Conservation (phyloP, 2,797 vertebrate species). For the Borostomias antarcticus region DNA sequence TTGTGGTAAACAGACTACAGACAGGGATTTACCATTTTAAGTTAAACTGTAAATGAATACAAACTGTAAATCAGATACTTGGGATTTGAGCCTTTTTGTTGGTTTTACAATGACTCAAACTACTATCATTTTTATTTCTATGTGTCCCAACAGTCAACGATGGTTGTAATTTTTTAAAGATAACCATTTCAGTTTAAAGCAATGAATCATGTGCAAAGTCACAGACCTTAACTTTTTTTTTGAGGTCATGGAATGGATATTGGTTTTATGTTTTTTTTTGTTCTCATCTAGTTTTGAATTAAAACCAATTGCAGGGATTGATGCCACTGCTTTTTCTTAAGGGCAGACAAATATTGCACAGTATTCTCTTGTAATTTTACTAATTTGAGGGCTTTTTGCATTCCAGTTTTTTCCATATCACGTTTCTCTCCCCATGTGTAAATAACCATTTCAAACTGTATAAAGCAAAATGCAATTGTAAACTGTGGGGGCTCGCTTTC, state of each 20-base stretch:
- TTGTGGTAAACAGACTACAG: conserved; percentile 63
- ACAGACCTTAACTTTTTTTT: conserved; percentile 54
- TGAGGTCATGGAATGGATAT: conserved; percentile 58
- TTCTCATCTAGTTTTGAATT: conserved; percentile 75
- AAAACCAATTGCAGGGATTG: conserved; percentile 86
- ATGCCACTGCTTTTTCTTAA: conserved; percentile 85
- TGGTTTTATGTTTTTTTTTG: conserved; percentile 57
- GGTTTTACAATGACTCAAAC: conserved; percentile 55
- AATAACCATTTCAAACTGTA: conserved; percentile 77
- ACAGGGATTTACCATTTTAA: conserved; percentile 72
- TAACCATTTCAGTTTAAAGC: conserved; percentile 29
- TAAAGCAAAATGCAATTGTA: conserved; percentile 78
- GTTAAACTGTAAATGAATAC: conserved; percentile 76
- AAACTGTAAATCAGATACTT: conserved; percentile 72
- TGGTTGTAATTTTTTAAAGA: conserved; percentile 30
- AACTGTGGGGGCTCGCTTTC: conserved; percentile 75
- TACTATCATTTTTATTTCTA: conserved; percentile 64
- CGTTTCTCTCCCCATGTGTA: conserved; percentile 68
- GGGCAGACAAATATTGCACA: conserved; percentile 90
- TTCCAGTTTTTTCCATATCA: conserved; percentile 69
- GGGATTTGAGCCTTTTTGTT: conserved; percentile 40
- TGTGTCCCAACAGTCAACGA: conserved; percentile 49
- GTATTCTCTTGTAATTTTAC: conserved; percentile 68
- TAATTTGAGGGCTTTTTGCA: conserved; percentile 57
- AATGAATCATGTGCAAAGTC: conserved; percentile 57